Evolutionary conservation across 2,113 vertebrate species (phyloP).

Genomic region (Nibea albiflora): DNA sequence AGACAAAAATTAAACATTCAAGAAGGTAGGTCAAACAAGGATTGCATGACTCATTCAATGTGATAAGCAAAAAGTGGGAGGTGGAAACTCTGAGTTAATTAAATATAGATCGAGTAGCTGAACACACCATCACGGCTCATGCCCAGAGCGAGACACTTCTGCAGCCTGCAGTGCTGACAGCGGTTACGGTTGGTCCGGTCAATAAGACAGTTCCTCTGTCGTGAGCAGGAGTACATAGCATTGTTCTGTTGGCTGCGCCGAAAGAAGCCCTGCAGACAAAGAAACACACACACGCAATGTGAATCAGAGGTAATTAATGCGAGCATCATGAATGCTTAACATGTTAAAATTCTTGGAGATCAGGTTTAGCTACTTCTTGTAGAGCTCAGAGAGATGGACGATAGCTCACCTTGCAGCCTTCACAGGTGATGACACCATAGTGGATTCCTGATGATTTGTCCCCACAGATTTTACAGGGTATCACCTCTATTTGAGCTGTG

Average conservation of each 20-base stretch:
- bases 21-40: constrained; percentile 7
- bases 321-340: not conserved
- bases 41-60: not conserved
- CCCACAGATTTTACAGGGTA: constrained; percentile 95
- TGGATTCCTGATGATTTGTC: constrained; percentile 95
- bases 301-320: not conserved
- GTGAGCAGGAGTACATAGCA: constrained; percentile 93
- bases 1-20: constrained; percentile 25
- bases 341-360: not conserved
- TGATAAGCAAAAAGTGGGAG: not conserved
- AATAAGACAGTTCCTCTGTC: constrained; percentile 92
- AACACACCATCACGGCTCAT: constrained; percentile 94
- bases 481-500: constrained; percentile 94
- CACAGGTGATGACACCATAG: constrained; percentile 93
- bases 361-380: not conserved
- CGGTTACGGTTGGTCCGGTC: constrained; percentile 95
- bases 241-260: constrained; percentile 94
- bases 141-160: constrained; percentile 92
- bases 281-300: not conserved
- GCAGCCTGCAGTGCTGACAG: constrained; percentile 93
- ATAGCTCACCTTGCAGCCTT: constrained; percentile 85
- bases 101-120: constrained; percentile 33
- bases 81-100: constrained; percentile 47
- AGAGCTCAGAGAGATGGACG: not conserved
- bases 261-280: constrained; percentile 88